Evolutionary conservation across 23 tunicate genomes (phyloP).

Genomic region (Ciona savignyi): DNA sequence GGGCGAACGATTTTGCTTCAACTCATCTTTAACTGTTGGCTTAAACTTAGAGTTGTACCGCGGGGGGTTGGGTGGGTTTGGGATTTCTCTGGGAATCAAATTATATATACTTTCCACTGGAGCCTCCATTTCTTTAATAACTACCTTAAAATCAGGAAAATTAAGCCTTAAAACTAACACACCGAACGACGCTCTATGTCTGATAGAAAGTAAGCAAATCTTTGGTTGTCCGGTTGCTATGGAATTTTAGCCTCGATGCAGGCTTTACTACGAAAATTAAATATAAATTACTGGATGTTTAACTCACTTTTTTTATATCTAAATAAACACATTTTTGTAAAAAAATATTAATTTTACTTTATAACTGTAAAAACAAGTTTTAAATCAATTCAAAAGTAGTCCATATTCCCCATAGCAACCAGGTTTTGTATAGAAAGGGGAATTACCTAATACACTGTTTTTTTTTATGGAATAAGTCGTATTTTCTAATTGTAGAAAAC

Average conservation of each 20-base stretch:
- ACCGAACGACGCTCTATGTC: not conserved
- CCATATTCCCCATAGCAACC: constrained; percentile 7
- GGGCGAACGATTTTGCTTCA: constrained; percentile 51
- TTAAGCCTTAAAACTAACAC: not conserved
- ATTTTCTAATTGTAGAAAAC: not conserved
- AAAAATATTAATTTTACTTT: no score
- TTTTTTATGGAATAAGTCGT: not conserved
- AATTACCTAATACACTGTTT: constrained; percentile 2
- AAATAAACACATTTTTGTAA: no score
- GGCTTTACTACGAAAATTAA: not conserved
- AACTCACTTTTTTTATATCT: not conserved
- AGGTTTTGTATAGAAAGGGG: not conserved
- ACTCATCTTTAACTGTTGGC: constrained; percentile 56
- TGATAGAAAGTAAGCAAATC: not conserved
- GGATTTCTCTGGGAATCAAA: constrained; percentile 66
- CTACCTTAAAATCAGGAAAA: not conserved
- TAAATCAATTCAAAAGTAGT: not conserved
- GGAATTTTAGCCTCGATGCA: constrained; percentile 3
- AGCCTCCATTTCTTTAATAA: constrained; percentile 33
- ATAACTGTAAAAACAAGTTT: not conserved
- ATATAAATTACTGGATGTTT: not conserved
- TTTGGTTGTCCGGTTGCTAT: not conserved
- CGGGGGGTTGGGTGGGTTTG: constrained; percentile 66
- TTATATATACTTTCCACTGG: constrained; percentile 90
- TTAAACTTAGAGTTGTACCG: constrained; percentile 77